Conservation (phyloP, 1,140 invertebrate genomes). For the Drosophila takahashii region DNA sequence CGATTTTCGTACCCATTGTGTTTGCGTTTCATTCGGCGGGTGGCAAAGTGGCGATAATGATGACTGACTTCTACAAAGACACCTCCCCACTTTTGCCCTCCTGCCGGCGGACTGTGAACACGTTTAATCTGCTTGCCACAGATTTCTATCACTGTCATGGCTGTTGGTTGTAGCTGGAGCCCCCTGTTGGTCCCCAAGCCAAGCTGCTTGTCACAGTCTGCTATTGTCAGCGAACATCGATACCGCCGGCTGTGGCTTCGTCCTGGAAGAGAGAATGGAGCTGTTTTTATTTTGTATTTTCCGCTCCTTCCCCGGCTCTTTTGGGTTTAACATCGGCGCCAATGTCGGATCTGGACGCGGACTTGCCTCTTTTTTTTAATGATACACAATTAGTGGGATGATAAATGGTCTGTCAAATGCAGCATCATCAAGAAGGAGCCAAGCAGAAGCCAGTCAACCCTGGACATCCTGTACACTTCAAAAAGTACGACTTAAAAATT, state of each 20-base stretch:
- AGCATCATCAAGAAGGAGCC: constrained; percentile 59
- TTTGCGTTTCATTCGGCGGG: constrained; percentile 4
- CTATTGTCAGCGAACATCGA: constrained; percentile 70
- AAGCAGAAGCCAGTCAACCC: constrained; percentile 9
- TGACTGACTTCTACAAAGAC: constrained; percentile 75
- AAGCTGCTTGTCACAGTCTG: constrained; percentile 31
- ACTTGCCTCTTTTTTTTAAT: constrained; percentile 72
- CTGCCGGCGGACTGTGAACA: constrained; percentile 40
- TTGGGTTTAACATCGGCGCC: constrained; percentile 75
- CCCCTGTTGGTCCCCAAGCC: constrained; percentile 23
- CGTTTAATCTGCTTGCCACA: constrained; percentile 81
- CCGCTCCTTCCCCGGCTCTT: constrained; percentile 27
- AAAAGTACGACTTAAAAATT: too few species aligned
- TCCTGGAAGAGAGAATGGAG: background rate
- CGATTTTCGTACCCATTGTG: constrained; percentile 20
- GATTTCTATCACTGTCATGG: constrained; percentile 81
- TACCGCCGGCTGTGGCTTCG: constrained; percentile 26
- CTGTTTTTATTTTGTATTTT: constrained; percentile 23
- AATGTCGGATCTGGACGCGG: constrained; percentile 27
- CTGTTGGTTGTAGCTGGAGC: constrained; percentile 38
- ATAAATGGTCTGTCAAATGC: constrained; percentile 84
- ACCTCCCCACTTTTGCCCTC: constrained; percentile 15
- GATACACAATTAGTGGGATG: constrained; percentile 84
- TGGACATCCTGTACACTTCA: background rate
- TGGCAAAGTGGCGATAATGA: constrained; percentile 77